These are phyloP conservation scores for Rhinella marina DNA, from an alignment of 2,797 vertebrate genomes.

Conservation along the genomic window DNA sequence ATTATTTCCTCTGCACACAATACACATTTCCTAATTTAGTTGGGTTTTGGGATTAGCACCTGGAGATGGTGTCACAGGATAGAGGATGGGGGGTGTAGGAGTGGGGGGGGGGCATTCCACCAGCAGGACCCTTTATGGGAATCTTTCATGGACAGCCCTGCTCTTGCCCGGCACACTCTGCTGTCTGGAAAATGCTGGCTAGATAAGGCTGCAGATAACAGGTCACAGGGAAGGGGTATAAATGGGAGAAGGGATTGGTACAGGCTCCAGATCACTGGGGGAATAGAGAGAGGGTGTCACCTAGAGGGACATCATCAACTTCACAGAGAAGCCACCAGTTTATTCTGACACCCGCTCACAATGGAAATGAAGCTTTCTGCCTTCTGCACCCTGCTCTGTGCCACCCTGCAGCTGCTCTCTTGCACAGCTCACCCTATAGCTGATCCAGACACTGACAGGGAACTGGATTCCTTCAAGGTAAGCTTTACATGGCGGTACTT, in stretches of 20 bases:
- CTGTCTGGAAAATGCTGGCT: slow-evolving; percentile 76
- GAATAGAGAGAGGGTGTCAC: neutral
- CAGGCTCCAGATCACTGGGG: neutral
- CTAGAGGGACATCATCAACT: neutral
- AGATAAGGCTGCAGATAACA: slow-evolving; percentile 76
- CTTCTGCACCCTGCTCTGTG: slow-evolving; percentile 75
- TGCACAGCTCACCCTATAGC: slow-evolving; percentile 70
- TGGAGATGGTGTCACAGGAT: slow-evolving; percentile 6
- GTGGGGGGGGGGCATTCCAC: slow-evolving; percentile 68
- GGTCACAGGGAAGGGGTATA: slow-evolving; percentile 69
- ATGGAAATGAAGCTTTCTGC: slow-evolving; percentile 75
- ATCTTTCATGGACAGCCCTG: slow-evolving; percentile 73
- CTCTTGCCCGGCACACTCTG: slow-evolving; percentile 37
- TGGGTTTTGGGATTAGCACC: slow-evolving; percentile 41
- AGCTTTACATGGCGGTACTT: slow-evolving; percentile 57
- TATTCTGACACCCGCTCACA: slow-evolving; percentile 17
- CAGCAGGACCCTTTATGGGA: slow-evolving; percentile 80
- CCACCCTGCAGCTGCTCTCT: slow-evolving; percentile 73
- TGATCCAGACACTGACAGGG: slow-evolving; percentile 70
- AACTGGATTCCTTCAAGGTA: slow-evolving; percentile 84
- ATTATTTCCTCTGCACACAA: slow-evolving; percentile 22
- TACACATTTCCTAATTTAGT: slow-evolving; percentile 52
- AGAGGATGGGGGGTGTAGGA: slow-evolving; percentile 62
- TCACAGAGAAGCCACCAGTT: neutral
- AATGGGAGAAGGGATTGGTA: slow-evolving; percentile 63